Evolutionary conservation across 2,113 vertebrate species (phyloP).

Genomic region (Sarotherodon lohbergeri): DNA sequence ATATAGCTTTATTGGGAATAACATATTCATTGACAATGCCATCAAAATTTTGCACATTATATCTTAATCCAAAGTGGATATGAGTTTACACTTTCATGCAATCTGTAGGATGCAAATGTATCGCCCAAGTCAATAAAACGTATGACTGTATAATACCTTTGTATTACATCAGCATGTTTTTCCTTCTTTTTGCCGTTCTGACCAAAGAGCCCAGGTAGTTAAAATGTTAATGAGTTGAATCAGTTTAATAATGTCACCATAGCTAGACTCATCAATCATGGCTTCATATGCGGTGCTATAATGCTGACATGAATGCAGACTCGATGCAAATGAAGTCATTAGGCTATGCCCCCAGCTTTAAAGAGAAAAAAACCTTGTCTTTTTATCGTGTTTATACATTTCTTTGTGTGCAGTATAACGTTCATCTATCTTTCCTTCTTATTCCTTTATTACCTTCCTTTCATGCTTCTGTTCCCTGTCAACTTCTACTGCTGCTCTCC

Average conservation of each 20-base stretch:
- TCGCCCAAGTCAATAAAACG: neutral
- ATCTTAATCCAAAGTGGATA: neutral
- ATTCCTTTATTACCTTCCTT: neutral
- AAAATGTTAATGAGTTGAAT: conserved; percentile 70
- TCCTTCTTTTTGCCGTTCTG: conserved; percentile 23
- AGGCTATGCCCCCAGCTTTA: neutral
- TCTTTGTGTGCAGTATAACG: neutral
- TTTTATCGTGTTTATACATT: neutral
- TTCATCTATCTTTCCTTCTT: neutral
- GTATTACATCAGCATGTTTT: conserved; percentile 14
- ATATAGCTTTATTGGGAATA: conserved; percentile 12
- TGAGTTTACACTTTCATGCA: neutral
- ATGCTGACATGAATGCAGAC: conserved; percentile 46
- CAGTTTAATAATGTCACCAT: conserved; percentile 68
- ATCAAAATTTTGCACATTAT: conserved; percentile 8
- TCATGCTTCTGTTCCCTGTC: neutral
- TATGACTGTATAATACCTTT: neutral
- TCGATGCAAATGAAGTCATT: conserved; percentile 30
- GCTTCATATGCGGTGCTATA: conserved; percentile 43
- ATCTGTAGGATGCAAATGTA: neutral
- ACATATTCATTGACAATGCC: neutral
- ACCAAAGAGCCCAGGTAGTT: conserved; percentile 40
- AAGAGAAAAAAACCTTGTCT: neutral
- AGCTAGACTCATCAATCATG: conserved; percentile 53
- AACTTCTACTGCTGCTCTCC: neutral